Percentiles rank a stretch among this genome's conserved stretches.
phyloP scores from a whole-genome alignment of 1,140 invertebrate species.

The Melanaphis sacchari region DNA sequence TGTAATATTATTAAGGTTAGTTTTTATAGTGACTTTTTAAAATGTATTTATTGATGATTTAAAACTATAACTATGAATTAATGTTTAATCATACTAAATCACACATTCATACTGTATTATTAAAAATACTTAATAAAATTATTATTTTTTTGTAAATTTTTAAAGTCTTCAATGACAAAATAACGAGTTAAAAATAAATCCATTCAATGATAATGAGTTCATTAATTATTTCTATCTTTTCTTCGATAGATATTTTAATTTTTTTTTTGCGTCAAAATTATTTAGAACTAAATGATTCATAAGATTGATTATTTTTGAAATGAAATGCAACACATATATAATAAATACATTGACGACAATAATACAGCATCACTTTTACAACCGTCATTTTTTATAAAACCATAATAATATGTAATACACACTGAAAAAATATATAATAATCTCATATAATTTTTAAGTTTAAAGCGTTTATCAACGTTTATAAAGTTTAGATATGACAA shows the following conservation, averaged over 20 bases:
- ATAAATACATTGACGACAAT: too few species aligned
- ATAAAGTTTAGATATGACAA: too few species aligned
- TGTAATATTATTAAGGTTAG: not conserved
- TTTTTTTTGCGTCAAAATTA: not conserved
- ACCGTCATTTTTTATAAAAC: too few species aligned
- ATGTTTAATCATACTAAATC: not conserved
- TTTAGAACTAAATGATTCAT: not conserved
- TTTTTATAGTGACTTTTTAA: not conserved
- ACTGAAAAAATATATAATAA: too few species aligned
- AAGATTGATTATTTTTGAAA: not conserved
- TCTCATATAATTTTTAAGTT: too few species aligned
- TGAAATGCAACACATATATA: not conserved
- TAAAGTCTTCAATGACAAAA: not conserved
- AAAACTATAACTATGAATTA: not conserved
- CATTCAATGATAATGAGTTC: not conserved
- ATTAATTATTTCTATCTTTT: not conserved
- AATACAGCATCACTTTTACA: too few species aligned
- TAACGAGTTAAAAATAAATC: not conserved
- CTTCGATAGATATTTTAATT: not conserved
- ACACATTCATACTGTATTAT: not conserved
- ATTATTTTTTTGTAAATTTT: not conserved
- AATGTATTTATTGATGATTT: not conserved
- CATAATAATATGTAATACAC: too few species aligned
- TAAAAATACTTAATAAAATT: not conserved
- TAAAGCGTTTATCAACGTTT: too few species aligned